Evolutionary conservation across 1,140 invertebrate species (phyloP), one percentile per base, ranked within the genome.

Genomic region (Magallana gigas): DNA sequence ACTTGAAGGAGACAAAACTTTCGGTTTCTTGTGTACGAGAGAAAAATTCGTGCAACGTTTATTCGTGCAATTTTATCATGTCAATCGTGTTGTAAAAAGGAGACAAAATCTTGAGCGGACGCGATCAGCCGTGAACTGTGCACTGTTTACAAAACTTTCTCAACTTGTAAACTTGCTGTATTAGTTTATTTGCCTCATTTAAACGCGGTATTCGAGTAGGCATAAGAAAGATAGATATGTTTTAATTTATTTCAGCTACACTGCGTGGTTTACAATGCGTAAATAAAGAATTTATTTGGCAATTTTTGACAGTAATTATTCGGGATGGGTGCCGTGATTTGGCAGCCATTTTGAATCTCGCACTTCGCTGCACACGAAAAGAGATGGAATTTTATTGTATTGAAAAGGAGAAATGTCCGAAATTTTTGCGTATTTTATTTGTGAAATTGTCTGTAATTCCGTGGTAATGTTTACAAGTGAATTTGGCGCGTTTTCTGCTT

Each of bases 301-400:
- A 83, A 14, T 83, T 57, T 58, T 12, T 58, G 57, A 56, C 81
- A 57, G 81, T 84, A 84, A 36, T 84, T 84, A 14, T 57, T 36
- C 83, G n/a, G 57, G 58, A 84, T 36, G 59, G 29, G 57, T 84
- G 84, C 83, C 86, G 68, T 71, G 57, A 84, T 85, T 83, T 71
- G 91, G 90, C 91, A 91, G 91, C 91, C 91, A 91, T 91, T 88
- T 90, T 88, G 88, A 90, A 90, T 58, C 57, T 84, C 29, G 29
- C 59, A 48, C 57, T 59, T 84, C 83, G 18, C 83, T 84, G 83
- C 59, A 84, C 83, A 58, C 16, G 81, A 83, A 83, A 83, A 62
- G 57, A 59, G n/a, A 18, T 48, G 57, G 59, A 84, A 36, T 84
- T 84, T 59, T 18, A 57, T 57, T 57, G 5, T 57, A 57, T 18